Base-by-base conservation (phyloP, 2,797 vertebrate species). In the Erethizon dorsatum region DNA sequence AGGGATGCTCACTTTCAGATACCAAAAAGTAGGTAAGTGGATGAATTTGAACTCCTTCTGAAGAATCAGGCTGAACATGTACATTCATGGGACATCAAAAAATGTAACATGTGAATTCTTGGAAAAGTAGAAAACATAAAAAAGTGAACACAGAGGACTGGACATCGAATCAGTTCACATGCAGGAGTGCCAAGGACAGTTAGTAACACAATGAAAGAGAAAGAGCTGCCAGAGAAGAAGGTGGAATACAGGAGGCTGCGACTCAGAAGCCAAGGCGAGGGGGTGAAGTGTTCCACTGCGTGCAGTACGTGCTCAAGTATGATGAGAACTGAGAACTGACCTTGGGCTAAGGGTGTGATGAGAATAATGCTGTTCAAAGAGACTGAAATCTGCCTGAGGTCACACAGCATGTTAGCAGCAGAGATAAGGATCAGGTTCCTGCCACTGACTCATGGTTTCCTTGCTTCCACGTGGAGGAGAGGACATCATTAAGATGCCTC, bases 1-100 rank as follows among this genome's bases (percentile, higher is more conserved):
- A 41, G 26, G 6, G 12, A 33, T 0, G 22, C 26, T 9, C 28
- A 4, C 0, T 18, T 31, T 26, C 18, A 31, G 69, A 3, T 14
- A 12, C 6, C 31, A 47, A 15, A 45, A 9, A 33, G 37, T 31
- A 6, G 45, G n/a, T 20, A 71, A 4, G 15, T 33, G 45, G 41
- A 4, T 20, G 24, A 10, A 26, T 33, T 13, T 18, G 82, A 78
- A 41, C 5, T 83, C 71, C 59, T 14, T 4, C 20, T 20, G 14
- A 61, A 85, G 52, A 52, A 33, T 9, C 22, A 3, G 6, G 56
- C 65, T 61, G 14, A 65, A 14, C 2, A 6, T 15, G 13, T 22
- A 10, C 3, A 14, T 37, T 41, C 33, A n/a, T 6, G 28, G 24
- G 22, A 84, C 26, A 69, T 10, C 0, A 65, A 12, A 47, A 22